Conservation (phyloP, 2,797 vertebrate species). For the Smutsia gigantea region DNA sequence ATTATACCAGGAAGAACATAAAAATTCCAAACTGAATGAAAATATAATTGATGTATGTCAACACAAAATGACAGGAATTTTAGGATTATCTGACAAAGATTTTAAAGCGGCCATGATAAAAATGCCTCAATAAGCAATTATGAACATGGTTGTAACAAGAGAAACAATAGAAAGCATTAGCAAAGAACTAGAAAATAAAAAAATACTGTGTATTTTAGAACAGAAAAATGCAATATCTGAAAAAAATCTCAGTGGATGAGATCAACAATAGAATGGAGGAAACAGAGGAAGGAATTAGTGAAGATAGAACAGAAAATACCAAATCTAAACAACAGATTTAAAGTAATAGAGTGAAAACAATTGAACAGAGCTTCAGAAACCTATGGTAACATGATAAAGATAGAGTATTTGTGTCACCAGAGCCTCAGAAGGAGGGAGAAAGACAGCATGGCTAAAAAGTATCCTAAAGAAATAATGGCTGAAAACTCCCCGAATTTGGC, state of each 20-base stretch:
- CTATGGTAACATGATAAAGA: neutral
- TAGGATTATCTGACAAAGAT: neutral
- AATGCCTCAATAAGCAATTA: neutral
- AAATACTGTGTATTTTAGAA: neutral
- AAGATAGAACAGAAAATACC: neutral
- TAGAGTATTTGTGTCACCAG: neutral
- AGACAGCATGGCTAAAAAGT: neutral
- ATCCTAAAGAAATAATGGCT: neutral
- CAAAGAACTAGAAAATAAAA: neutral
- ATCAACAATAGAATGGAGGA: neutral
- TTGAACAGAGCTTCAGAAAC: neutral
- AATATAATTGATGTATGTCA: neutral
- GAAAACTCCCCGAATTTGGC: neutral
- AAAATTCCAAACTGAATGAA: slow-evolving; percentile 19
- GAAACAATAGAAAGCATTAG: neutral
- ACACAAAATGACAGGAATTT: neutral
- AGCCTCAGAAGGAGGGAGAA: neutral
- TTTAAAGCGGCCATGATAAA: neutral
- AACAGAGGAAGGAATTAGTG: neutral
- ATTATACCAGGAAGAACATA: neutral
- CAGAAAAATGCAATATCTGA: neutral
- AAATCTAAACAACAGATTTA: neutral
- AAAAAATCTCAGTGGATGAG: neutral
- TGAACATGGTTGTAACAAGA: neutral
- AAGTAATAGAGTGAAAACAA: neutral